Percentiles rank a stretch among this genome's conserved stretches.
phyloP scores from a whole-genome alignment of 2,797 vertebrate genomes.

The Trematomus bernacchii region DNA sequence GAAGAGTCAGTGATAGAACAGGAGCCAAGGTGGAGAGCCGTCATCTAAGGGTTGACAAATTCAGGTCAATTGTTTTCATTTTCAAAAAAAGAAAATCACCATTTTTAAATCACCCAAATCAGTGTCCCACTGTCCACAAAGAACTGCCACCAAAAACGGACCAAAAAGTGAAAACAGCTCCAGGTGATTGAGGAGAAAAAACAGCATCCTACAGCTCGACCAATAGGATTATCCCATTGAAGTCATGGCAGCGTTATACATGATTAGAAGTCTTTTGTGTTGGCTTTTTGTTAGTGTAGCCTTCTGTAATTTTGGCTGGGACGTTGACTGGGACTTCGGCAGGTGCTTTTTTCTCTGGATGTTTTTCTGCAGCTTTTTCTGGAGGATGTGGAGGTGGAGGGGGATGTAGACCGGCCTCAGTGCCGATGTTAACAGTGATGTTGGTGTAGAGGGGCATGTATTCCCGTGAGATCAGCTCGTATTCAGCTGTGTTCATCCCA shows the following conservation, averaged over 20 bases:
- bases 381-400: not conserved
- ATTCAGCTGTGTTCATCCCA: slow-evolving; percentile 85
- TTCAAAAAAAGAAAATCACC: not conserved
- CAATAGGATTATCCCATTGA: slow-evolving; percentile 18
- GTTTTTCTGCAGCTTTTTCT: slow-evolving; percentile 32
- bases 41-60: slow-evolving; percentile 12
- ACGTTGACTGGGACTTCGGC: not conserved
- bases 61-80: not conserved
- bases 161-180: slow-evolving; percentile 14
- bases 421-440: slow-evolving; percentile 88
- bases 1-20: slow-evolving; percentile 28
- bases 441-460: slow-evolving; percentile 86
- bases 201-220: slow-evolving; percentile 9
- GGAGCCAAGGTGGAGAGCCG: slow-evolving; percentile 24
- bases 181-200: slow-evolving; percentile 18
- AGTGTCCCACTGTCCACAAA: not conserved
- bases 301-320: slow-evolving; percentile 39
- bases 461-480: slow-evolving; percentile 81
- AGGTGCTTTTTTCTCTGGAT: not conserved
- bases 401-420: slow-evolving; percentile 68
- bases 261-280: not conserved
- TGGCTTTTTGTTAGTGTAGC: slow-evolving; percentile 1
- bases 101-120: slow-evolving; percentile 9
- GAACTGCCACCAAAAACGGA: slow-evolving; percentile 6
- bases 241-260: slow-evolving; percentile 34